phyloP scores from a whole-genome alignment of 2,113 vertebrate genomes.

The Toxostoma redivivum region DNA sequence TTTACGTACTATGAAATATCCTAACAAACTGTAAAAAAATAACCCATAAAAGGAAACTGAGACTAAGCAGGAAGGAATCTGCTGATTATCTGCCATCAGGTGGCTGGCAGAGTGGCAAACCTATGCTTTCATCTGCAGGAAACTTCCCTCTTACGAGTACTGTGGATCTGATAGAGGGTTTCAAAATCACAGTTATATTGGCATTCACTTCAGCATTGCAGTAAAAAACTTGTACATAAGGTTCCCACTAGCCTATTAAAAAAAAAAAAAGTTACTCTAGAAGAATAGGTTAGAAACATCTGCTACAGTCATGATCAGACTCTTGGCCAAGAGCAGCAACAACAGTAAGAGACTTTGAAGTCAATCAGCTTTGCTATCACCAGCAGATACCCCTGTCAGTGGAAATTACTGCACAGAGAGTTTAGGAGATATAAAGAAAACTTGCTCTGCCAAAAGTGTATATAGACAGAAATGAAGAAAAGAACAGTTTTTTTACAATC shows the following conservation, averaged over 20 bases:
- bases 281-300: slow-evolving; percentile 51
- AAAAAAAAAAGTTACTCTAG: background rate
- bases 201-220: slow-evolving; percentile 33
- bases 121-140: slow-evolving; percentile 39
- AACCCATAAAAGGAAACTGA: background rate
- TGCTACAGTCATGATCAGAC: slow-evolving; percentile 51
- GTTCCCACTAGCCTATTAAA: slow-evolving; percentile 46
- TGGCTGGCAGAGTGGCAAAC: slow-evolving; percentile 26
- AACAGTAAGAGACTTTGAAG: slow-evolving; percentile 67
- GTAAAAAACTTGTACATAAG: slow-evolving; percentile 54
- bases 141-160: background rate
- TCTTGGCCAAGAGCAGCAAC: slow-evolving; percentile 46
- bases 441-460: background rate
- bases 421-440: slow-evolving; percentile 28
- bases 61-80: slow-evolving; percentile 27
- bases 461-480: background rate
- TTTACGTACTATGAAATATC: background rate
- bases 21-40: background rate
- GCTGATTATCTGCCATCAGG: slow-evolving; percentile 30
- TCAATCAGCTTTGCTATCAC: slow-evolving; percentile 59
- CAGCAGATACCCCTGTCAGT: slow-evolving; percentile 44
- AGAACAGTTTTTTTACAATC: background rate
- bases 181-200: slow-evolving; percentile 39
- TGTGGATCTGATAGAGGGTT: slow-evolving; percentile 14
- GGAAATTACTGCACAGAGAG: slow-evolving; percentile 35